Percentiles rank a stretch among this genome's conserved stretches.
Evolutionary conservation across 1,140 invertebrate genomes (phyloP).

Genomic region (Mycetomoellerius zeteki): DNA sequence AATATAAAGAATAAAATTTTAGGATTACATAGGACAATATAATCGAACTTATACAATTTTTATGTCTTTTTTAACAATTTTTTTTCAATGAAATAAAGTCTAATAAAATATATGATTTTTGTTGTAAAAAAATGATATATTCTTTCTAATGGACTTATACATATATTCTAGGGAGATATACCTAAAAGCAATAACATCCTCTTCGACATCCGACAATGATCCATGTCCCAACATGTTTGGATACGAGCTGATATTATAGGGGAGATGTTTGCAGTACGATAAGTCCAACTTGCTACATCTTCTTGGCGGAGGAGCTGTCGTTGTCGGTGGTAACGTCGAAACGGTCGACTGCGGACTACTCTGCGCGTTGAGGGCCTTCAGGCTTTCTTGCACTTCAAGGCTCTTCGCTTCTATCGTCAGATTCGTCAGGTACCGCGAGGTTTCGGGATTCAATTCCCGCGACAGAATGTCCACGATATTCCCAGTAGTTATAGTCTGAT

Average conservation of each 20-base stretch:
- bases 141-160: neutral
- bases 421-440: conserved; percentile 88
- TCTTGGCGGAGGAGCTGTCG: conserved; percentile 87
- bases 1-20: neutral
- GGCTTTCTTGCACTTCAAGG: conserved; percentile 89
- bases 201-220: conserved; percentile 90
- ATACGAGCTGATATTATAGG: conserved; percentile 94
- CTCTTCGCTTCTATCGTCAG: conserved; percentile 90
- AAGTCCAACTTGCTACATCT: conserved; percentile 90
- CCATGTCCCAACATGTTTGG: conserved; percentile 92
- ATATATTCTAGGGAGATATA: conserved; percentile 67
- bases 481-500: conserved; percentile 86
- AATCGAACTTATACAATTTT: too few species aligned
- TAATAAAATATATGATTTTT: neutral
- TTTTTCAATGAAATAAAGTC: neutral
- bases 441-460: conserved; percentile 87
- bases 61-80: neutral
- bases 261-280: conserved; percentile 91
- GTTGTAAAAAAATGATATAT: neutral
- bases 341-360: conserved; percentile 87
- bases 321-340: conserved; percentile 87
- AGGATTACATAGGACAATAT: too few species aligned
- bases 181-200: conserved; percentile 93
- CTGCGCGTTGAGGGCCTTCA: conserved; percentile 87
- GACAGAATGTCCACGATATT: conserved; percentile 88